Evolutionary conservation across 2,113 vertebrate genomes (phyloP), one percentile per base, ranked within the genome.

Genomic region (Garra rufa): DNA sequence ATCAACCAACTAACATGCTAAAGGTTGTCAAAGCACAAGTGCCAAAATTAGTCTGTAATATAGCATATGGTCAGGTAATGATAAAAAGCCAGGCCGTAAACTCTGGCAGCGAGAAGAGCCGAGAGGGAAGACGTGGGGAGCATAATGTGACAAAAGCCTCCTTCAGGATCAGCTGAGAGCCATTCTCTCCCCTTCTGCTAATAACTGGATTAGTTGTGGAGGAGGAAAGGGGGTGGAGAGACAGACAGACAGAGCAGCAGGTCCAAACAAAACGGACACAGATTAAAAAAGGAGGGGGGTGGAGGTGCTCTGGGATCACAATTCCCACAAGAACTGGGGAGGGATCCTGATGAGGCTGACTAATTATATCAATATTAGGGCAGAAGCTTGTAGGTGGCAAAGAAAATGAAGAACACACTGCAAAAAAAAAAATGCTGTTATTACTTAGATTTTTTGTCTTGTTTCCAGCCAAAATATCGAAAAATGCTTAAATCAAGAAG

Each of bases 341-440:
- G 94, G 91, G 92, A 92, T 92, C 91, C 91, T 93, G 93, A 94
- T 94, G 94, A 94, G 91, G 93, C 92, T 19, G 86, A 90, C 94
- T 95, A 95, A 95, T 95, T 95, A 95, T 93, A 92, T 92, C 91
- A 92, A 94, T 92, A 95, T 94, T 92, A 94, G 91, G 91, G 89
- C 84, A 91, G 91, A 90, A 88, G 85, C 83, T 83, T 85, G 81
- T 82, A 50, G 21, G 81, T 63, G 34, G 81, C 79, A 77, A 76
- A 15, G 15, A 46, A 52, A 19, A 52, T 0, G 15, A 50, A 57
- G 79, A 78, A 67, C n/a, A n/a, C n/a, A n/a, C n/a, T n/a, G n/a
- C n/a, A n/a, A n/a, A n/a, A n/a, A n/a, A n/a, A n/a, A n/a, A n/a
- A n/a, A n/a, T n/a, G n/a, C n/a, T n/a, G n/a, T n/a, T n/a, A n/a